Percentiles rank a stretch among this genome's conserved stretches.
phyloP scores from a whole-genome alignment of 2,797 vertebrate genomes.

The Gallinago solitaria region DNA sequence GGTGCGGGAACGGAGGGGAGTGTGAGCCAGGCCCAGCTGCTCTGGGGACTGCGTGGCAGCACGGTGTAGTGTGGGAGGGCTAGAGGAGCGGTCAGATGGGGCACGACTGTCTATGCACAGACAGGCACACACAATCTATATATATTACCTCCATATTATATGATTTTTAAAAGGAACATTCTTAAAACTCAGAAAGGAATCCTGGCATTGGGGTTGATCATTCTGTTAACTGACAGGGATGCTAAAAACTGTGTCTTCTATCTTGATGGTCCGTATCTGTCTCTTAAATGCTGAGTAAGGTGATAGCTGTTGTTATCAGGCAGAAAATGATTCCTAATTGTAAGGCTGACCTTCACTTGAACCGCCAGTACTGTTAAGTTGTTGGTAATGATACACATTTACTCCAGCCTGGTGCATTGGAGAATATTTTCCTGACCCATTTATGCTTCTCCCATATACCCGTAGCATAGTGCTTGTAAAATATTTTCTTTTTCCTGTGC shows the following conservation, averaged over 20 bases:
- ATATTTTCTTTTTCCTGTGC: constrained; percentile 39
- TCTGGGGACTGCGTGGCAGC: accelerated
- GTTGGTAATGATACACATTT: constrained; percentile 53
- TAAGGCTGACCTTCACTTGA: constrained; percentile 55
- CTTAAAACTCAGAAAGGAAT: not conserved
- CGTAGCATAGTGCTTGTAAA: not conserved
- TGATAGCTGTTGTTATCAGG: constrained; percentile 10
- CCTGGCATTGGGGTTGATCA: accelerated
- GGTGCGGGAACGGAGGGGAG: not conserved
- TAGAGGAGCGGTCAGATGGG: accelerated
- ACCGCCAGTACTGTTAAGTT: not conserved
- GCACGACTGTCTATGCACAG: too few species aligned
- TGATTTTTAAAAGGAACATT: not conserved
- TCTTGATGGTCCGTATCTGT: not conserved
- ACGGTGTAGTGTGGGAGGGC: accelerated
- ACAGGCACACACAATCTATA: accelerated
- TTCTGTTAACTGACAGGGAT: not conserved
- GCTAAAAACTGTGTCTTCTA: not conserved
- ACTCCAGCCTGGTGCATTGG: constrained; percentile 10
- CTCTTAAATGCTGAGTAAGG: not conserved
- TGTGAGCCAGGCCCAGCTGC: accelerated
- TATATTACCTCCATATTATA: accelerated
- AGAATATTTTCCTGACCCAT: not conserved
- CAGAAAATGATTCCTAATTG: constrained; percentile 38
- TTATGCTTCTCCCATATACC: not conserved